phyloP scores from a whole-genome alignment of 2,113 vertebrate species.

The Hydrochoerus hydrochaeris region DNA sequence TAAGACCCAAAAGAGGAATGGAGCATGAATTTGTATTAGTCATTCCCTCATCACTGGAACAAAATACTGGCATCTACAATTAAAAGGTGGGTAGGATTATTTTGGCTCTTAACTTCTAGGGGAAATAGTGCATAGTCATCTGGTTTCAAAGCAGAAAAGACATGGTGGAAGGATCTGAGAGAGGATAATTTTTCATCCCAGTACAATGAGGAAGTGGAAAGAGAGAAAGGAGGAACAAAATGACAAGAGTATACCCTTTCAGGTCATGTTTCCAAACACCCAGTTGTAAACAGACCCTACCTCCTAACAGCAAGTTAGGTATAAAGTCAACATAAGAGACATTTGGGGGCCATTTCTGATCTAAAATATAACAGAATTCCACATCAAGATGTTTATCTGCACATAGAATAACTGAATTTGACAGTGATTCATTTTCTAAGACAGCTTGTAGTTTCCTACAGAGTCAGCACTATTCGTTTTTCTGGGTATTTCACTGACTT shows the following conservation, averaged over 20 bases:
- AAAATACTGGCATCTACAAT: background rate
- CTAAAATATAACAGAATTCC: background rate
- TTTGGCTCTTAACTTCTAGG: background rate
- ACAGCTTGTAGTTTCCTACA: background rate
- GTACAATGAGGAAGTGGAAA: background rate
- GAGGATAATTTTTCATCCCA: background rate
- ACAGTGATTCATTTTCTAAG: background rate
- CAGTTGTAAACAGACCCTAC: background rate
- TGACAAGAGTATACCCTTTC: background rate
- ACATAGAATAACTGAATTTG: background rate
- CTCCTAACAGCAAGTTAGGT: background rate
- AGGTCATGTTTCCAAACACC: background rate
- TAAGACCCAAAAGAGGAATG: background rate
- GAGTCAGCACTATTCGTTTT: background rate
- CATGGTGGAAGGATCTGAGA: background rate
- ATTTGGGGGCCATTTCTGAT: background rate
- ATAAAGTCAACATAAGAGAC: background rate
- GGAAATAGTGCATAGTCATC: background rate
- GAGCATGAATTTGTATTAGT: background rate
- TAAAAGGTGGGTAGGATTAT: background rate
- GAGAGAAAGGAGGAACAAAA: background rate
- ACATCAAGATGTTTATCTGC: background rate
- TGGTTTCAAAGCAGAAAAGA: background rate
- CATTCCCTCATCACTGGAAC: background rate
- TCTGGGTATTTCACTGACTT: slow-evolving; percentile 18